Conservation (phyloP, 2,888 invertebrate genomes). For the Sthenelais limicola region DNA sequence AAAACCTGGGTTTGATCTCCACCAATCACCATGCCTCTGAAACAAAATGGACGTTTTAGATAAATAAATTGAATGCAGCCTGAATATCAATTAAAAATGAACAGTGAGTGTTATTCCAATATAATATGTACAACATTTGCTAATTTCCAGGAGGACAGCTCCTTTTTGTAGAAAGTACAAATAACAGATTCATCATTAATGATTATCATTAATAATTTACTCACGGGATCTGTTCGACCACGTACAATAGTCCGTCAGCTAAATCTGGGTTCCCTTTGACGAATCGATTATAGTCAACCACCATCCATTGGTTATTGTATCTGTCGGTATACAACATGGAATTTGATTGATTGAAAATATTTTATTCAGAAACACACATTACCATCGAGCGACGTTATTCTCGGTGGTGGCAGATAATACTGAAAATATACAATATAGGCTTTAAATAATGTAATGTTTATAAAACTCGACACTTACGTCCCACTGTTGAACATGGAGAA, state of each 20-base stretch:
- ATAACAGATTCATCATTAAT: too few species aligned
- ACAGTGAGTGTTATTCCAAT: too few species aligned
- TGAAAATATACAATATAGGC: too few species aligned
- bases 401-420: too few species aligned
- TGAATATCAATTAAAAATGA: too few species aligned
- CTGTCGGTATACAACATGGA: constrained; percentile 55
- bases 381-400: too few species aligned
- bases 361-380: not conserved
- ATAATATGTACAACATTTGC: too few species aligned
- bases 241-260: constrained; percentile 77
- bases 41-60: too few species aligned
- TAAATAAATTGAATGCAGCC: too few species aligned
- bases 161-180: not conserved
- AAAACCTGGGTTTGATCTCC: constrained; percentile 81
- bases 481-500: constrained; percentile 74
- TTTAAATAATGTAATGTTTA: too few species aligned
- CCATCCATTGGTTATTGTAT: constrained; percentile 90
- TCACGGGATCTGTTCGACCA: constrained; percentile 83
- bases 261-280: constrained; percentile 70
- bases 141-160: too few species aligned
- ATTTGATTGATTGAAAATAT: not conserved
- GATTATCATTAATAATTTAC: constrained; percentile 55
- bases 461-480: constrained; percentile 37
- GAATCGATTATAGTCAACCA: constrained; percentile 82
- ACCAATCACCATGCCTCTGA: constrained; percentile 70